These are phyloP conservation scores for Hylomyscus alleni DNA, from an alignment of 2,797 vertebrate species.

Conservation along the genomic window DNA sequence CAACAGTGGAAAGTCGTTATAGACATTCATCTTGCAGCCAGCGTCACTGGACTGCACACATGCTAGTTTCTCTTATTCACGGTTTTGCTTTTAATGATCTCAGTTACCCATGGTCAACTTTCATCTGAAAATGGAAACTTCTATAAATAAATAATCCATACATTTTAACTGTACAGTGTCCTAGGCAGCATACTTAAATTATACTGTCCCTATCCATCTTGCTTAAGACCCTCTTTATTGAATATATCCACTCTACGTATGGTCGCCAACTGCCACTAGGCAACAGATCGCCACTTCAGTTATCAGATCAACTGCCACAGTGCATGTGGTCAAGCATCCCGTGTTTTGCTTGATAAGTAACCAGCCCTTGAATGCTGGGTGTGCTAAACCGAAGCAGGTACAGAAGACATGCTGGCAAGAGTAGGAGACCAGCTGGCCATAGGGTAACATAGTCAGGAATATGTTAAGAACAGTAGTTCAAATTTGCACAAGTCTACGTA, in stretches of 20 bases:
- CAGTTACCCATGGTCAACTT: neutral
- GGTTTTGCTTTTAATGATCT: slow-evolving; percentile 1
- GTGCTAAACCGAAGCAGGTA: neutral
- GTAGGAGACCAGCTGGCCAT: neutral
- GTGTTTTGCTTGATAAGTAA: neutral
- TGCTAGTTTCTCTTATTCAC: neutral
- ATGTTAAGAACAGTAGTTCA: neutral
- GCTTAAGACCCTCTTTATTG: neutral
- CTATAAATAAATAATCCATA: neutral
- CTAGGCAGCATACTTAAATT: neutral
- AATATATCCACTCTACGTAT: neutral
- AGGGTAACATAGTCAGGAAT: neutral
- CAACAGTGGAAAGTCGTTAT: neutral
- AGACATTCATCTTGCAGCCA: neutral
- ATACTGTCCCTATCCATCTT: neutral
- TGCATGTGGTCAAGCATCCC: neutral
- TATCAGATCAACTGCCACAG: neutral
- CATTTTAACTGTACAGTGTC: neutral
- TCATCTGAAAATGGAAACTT: neutral
- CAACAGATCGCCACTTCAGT: no score
- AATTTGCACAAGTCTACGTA: neutral
- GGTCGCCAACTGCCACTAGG: no score
- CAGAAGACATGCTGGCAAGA: neutral
- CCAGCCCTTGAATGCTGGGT: neutral
- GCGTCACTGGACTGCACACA: neutral